Percentiles rank a stretch among this genome's conserved stretches.
These are phyloP conservation scores for Mythimna pallens DNA, from an alignment of 2,888 invertebrate genomes.

Conservation along the genomic window DNA sequence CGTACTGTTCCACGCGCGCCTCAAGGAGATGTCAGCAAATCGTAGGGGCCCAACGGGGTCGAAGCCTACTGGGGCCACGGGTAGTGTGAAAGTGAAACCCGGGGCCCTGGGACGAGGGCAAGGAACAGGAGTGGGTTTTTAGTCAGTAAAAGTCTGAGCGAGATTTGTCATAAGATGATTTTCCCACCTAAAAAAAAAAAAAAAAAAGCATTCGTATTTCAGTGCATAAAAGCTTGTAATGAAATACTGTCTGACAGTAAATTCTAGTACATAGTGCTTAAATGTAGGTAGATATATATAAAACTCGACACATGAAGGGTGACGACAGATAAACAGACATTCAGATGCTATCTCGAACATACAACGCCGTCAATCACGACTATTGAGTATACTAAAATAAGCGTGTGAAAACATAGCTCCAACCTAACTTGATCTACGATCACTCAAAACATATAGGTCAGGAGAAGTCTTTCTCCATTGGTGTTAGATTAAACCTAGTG, in stretches of 20 bases:
- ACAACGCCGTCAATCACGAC: conserved; percentile 76
- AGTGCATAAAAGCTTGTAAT: conserved; percentile 43
- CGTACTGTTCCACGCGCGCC: no score
- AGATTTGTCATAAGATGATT: no score
- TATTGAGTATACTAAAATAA: conserved; percentile 57
- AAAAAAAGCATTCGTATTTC: no score
- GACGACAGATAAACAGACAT: conserved; percentile 74
- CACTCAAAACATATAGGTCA: conserved; percentile 46
- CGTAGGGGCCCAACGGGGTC: no score
- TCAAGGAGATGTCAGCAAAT: no score
- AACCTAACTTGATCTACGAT: conserved; percentile 46
- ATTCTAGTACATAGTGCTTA: conserved; percentile 9
- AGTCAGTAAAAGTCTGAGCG: no score
- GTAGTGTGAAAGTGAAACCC: no score
- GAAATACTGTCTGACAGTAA: conserved; percentile 40
- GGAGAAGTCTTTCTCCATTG: conserved; percentile 61
- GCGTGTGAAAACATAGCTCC: conserved; percentile 67
- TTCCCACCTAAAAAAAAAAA: no score
- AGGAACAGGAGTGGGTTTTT: no score
- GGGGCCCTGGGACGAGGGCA: no score
- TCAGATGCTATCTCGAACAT: conserved; percentile 75
- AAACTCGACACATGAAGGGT: conserved; percentile 70
- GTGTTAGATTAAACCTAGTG: conserved; percentile 41
- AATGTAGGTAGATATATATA: conserved; percentile 23
- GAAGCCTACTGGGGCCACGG: no score